Evolutionary conservation across 2,113 vertebrate genomes (phyloP), one percentile per base, ranked within the genome.

Genomic region (Brachyhypopomus occidentalis): DNA sequence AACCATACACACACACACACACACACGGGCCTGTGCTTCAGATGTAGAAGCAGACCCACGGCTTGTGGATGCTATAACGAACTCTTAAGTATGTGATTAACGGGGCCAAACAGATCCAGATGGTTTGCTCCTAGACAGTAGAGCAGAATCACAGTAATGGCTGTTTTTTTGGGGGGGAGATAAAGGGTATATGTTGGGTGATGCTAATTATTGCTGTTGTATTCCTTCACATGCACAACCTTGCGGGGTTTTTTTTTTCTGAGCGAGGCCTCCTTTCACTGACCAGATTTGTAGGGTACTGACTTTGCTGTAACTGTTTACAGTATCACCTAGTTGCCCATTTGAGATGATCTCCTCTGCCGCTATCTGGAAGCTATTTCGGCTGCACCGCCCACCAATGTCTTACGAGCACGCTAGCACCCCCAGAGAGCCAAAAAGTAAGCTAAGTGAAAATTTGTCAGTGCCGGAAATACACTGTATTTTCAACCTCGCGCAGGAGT

Each of bases 381-480:
- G 6, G 64, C 58, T 64, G 45, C 55, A n/a, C 71, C 66, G 72
- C 78, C 73, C 67, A 72, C 78, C 14, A 70, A 14, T 23, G 59
- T 25, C 45, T 80, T 77, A 60, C 45, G 36, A 75, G 75, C 52
- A 48, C 66, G 55, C 70, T 48, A 38, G 19, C 74, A 77, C 60
- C 74, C 64, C 69, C 55, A 67, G 34, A 84, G 23, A 60, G 59
- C 11, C 16, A 70, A 38, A 41, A 30, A 72, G 56, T 71, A 71
- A 77, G 69, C 78, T 62, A 56, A 3, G 75, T 63, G 79, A 70
- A 78, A 63, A 64, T 78, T 63, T 60, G 52, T 75, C 75, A 58
- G n/a, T 14, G 30, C 71, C 63, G 79, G 84, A 82, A 85, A 78
- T n/a, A 59, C 56, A 72, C 34, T 30, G 52, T 62, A 56, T 62